These are phyloP conservation scores for Caenorhabditis sulstoni DNA, from an alignment of 2,888 invertebrate species.

Conservation along the genomic window DNA sequence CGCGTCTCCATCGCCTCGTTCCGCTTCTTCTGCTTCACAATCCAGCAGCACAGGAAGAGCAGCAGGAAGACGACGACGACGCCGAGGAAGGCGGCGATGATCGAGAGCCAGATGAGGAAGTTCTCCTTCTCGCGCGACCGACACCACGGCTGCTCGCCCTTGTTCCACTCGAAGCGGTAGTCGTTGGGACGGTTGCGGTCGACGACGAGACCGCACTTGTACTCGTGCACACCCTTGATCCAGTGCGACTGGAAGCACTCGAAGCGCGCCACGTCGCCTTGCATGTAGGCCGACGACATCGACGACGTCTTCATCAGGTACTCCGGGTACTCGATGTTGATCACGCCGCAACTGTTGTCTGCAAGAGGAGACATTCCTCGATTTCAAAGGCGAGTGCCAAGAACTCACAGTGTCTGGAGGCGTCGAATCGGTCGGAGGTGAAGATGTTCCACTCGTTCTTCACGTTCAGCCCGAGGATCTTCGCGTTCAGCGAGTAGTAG, in stretches of 20 bases:
- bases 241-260: slow-evolving; percentile 75
- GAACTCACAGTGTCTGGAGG: slow-evolving; percentile 74
- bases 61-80: slow-evolving; percentile 62
- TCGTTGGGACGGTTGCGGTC: slow-evolving; percentile 72
- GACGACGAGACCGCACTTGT: slow-evolving; percentile 74
- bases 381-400: not conserved
- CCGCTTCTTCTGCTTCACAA: slow-evolving; percentile 65
- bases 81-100: slow-evolving; percentile 69
- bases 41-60: slow-evolving; percentile 69
- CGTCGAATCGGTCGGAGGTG: slow-evolving; percentile 72
- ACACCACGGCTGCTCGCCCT: slow-evolving; percentile 80
- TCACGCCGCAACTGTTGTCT: slow-evolving; percentile 80
- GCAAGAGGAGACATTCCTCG: slow-evolving; percentile 23
- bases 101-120: slow-evolving; percentile 79
- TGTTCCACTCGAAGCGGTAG: slow-evolving; percentile 79
- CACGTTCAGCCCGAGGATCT: slow-evolving; percentile 67
- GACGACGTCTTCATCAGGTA: slow-evolving; percentile 75
- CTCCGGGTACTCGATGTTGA: slow-evolving; percentile 79
- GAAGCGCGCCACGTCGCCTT: slow-evolving; percentile 73
- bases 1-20: slow-evolving; percentile 31
- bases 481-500: slow-evolving; percentile 75
- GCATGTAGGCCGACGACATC: slow-evolving; percentile 66
- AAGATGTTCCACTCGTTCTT: slow-evolving; percentile 72
- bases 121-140: slow-evolving; percentile 79
- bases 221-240: slow-evolving; percentile 72